These are phyloP conservation scores for Bruchidius siliquastri DNA, from an alignment of 2,888 invertebrate genomes.

Conservation along the genomic window DNA sequence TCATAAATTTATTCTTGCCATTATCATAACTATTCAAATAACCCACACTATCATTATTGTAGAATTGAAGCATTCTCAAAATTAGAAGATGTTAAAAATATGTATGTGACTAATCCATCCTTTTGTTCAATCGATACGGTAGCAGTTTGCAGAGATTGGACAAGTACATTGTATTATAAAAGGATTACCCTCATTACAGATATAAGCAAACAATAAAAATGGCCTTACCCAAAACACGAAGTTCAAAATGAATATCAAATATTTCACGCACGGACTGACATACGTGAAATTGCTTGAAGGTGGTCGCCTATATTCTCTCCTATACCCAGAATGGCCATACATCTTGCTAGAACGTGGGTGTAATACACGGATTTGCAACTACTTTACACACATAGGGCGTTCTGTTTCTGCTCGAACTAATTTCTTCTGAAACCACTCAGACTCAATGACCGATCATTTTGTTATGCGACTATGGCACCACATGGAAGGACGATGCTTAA, in stretches of 20 bases:
- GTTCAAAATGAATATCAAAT: constrained; percentile 83
- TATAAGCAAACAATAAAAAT: neutral
- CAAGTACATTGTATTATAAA: neutral
- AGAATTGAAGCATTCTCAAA: no score
- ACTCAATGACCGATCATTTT: neutral
- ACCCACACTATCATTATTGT: no score
- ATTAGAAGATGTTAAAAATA: neutral
- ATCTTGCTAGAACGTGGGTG: neutral
- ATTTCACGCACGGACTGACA: constrained; percentile 84
- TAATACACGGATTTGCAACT: neutral
- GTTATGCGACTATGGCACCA: neutral
- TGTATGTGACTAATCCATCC: neutral
- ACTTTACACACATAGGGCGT: neutral
- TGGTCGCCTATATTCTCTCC: constrained; percentile 50
- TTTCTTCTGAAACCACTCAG: neutral
- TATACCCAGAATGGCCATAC: constrained; percentile 24
- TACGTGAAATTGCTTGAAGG: constrained; percentile 65
- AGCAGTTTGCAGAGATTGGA: neutral
- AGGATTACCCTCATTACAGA: no score
- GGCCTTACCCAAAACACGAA: constrained; percentile 84
- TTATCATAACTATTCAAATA: no score
- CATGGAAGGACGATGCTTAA: neutral
- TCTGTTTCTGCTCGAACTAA: neutral
- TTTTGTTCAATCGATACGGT: neutral
- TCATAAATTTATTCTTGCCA: no score